phyloP scores from a whole-genome alignment of 2,797 vertebrate genomes.

The Channallabes apus region DNA sequence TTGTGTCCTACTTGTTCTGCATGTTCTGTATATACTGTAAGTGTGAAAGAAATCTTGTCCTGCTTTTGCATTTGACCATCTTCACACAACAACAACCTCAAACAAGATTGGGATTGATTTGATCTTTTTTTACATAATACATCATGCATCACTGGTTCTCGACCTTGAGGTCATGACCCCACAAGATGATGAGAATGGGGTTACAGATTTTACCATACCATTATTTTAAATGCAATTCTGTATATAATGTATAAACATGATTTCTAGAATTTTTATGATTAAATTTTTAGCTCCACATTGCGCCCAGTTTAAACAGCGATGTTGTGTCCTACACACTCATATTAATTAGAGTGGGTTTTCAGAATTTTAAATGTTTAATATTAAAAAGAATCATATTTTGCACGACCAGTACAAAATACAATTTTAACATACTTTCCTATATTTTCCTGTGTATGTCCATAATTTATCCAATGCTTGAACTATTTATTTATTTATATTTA shows the following conservation, averaged over 20 bases:
- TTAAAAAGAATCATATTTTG: not conserved
- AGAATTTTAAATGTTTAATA: not conserved
- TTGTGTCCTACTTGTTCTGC: no score
- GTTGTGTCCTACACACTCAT: not conserved
- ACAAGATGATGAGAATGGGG: not conserved
- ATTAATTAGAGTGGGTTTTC: not conserved
- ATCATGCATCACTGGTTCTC: not conserved
- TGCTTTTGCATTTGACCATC: not conserved
- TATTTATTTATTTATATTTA: not conserved
- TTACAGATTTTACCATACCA: not conserved
- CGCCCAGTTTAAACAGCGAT: not conserved
- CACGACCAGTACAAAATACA: not conserved
- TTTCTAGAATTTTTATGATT: not conserved
- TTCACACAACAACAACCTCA: not conserved
- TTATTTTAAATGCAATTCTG: no score
- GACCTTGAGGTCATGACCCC: not conserved
- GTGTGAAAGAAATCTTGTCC: not conserved
- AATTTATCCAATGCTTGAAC: not conserved
- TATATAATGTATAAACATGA: no score
- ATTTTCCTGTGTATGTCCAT: not conserved
- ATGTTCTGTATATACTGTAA: not conserved
- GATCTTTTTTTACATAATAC: not conserved
- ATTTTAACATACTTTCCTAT: not conserved
- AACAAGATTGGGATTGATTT: constrained; percentile 20
- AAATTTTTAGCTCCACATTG: no score